Conservation (phyloP, 2,113 vertebrate genomes). For the Columba janthina region DNA sequence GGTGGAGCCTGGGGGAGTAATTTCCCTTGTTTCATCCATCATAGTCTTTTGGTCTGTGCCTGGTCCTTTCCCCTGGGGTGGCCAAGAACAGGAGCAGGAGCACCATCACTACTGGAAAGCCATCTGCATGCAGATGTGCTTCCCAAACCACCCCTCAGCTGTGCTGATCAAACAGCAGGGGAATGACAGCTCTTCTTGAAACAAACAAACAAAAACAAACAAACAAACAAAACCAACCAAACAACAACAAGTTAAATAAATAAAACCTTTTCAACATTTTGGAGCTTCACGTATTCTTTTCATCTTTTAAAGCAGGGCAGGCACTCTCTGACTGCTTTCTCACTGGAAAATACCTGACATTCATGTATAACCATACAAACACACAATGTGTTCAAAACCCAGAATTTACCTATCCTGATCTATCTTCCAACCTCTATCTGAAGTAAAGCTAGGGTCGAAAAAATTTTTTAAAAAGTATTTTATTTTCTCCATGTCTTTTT, state of each 20-base stretch:
- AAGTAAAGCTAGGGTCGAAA: background rate
- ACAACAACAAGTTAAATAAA: background rate
- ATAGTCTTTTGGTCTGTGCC: background rate
- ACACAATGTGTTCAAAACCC: background rate
- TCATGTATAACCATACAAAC: background rate
- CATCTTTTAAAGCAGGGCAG: background rate
- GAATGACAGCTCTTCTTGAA: background rate
- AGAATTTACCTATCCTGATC: background rate
- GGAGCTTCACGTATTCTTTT: background rate
- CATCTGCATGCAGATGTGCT: background rate
- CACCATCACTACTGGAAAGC: background rate
- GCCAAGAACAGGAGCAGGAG: background rate
- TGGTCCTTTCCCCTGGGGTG: background rate
- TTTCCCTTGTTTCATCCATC: background rate
- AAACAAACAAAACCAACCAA: background rate
- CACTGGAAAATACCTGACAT: background rate
- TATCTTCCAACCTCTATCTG: background rate
- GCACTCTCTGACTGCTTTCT: background rate
- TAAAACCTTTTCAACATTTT: background rate
- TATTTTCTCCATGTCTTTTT: background rate
- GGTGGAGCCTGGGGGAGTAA: background rate
- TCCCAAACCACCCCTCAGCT: background rate
- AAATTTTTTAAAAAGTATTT: background rate
- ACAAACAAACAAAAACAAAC: too few relatives aligned
- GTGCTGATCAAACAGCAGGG: background rate